phyloP scores from a whole-genome alignment of 2,888 invertebrate species.

The Zaprionus obscuricornis region DNA sequence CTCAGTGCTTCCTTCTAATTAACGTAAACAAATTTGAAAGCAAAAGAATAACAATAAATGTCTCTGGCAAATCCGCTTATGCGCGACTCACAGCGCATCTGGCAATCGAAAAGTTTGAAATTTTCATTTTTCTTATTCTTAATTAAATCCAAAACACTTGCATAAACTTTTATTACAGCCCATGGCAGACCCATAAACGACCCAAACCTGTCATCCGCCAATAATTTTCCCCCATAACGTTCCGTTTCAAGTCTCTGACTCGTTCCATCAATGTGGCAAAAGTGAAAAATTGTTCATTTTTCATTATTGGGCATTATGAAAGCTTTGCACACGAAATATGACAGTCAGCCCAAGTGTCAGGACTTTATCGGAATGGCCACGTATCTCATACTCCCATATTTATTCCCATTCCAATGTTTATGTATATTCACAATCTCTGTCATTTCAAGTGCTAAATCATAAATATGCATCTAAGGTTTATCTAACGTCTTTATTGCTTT shows the following conservation, averaged over 20 bases:
- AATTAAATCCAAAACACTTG: conserved; percentile 80
- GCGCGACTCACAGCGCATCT: conserved; percentile 73
- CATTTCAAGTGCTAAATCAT: conserved; percentile 69
- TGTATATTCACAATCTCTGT: conserved; percentile 1
- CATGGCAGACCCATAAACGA: conserved; percentile 14
- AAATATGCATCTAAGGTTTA: conserved; percentile 78
- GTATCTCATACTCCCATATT: conserved; percentile 17
- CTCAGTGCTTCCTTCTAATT: conserved; percentile 53
- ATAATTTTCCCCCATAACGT: background rate
- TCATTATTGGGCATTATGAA: conserved; percentile 80
- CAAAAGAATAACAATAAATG: conserved; percentile 70
- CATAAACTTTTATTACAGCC: conserved; percentile 78
- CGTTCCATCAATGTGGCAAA: conserved; percentile 70
- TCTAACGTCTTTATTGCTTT: conserved; percentile 71
- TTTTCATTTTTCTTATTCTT: conserved; percentile 76
- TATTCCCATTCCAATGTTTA: background rate
- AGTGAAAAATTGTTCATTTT: conserved; percentile 73
- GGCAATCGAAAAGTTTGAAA: conserved; percentile 79
- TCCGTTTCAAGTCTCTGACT: background rate
- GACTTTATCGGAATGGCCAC: conserved; percentile 30
- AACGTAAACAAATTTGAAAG: conserved; percentile 69
- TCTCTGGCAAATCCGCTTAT: conserved; percentile 73
- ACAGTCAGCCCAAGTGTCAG: conserved; percentile 48
- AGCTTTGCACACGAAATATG: conserved; percentile 58
- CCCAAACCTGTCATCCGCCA: conserved; percentile 1